These are phyloP conservation scores for Aporrectodea caliginosa DNA, from an alignment of 1,140 invertebrate species.

Conservation along the genomic window DNA sequence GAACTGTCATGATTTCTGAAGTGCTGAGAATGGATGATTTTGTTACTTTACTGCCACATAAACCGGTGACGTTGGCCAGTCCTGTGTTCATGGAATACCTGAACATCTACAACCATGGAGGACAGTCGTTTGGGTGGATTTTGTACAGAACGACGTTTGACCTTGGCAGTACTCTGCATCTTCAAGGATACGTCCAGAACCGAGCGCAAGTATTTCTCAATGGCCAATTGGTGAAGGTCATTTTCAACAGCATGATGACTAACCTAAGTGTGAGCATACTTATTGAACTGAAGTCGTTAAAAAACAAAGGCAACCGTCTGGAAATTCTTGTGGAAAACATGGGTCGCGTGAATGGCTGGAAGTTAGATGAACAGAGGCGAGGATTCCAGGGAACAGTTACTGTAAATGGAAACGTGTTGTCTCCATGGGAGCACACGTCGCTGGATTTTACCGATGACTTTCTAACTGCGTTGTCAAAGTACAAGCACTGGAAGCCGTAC, in stretches of 20 bases:
- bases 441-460: constrained; percentile 11
- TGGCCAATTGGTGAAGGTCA: neutral
- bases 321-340: neutral
- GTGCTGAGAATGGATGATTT: neutral
- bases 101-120: neutral
- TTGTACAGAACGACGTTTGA: neutral
- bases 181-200: neutral
- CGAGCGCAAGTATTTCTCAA: constrained; percentile 8
- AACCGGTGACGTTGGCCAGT: neutral
- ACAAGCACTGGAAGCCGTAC: neutral
- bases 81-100: constrained; percentile 1
- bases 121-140: neutral
- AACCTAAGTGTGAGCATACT: neutral
- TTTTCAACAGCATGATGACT: neutral
- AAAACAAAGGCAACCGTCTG: neutral
- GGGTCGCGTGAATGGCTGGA: neutral
- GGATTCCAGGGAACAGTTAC: constrained; percentile 39
- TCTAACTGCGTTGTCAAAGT: neutral
- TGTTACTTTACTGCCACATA: neutral
- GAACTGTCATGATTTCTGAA: neutral
- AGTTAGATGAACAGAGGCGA: constrained; percentile 46
- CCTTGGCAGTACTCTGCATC: neutral
- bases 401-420: no score
- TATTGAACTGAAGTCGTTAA: neutral
- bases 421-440: neutral